These are phyloP conservation scores for Scatophagus argus DNA, from an alignment of 2,113 vertebrate genomes.

Conservation along the genomic window DNA sequence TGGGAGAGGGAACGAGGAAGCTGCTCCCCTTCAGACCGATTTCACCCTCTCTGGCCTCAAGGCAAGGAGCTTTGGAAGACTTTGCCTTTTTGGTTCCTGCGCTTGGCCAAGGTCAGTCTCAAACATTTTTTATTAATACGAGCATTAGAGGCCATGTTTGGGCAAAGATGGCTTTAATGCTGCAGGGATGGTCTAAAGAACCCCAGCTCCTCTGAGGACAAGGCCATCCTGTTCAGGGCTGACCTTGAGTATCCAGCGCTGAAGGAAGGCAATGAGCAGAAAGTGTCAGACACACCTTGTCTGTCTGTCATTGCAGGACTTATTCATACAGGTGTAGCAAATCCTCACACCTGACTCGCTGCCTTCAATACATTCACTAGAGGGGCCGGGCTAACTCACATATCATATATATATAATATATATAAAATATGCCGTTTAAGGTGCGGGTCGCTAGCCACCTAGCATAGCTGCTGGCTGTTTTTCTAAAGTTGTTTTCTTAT, in stretches of 20 bases:
- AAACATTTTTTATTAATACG: not conserved
- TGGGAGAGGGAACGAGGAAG: slow-evolving; percentile 78
- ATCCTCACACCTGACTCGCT: slow-evolving; percentile 51
- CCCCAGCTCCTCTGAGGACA: slow-evolving; percentile 38
- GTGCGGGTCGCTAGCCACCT: slow-evolving; percentile 76
- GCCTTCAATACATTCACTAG: slow-evolving; percentile 67
- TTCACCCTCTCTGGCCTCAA: slow-evolving; percentile 60
- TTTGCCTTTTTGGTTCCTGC: slow-evolving; percentile 39
- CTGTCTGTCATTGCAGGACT: slow-evolving; percentile 60
- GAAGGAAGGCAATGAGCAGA: slow-evolving; percentile 48
- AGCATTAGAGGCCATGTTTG: slow-evolving; percentile 12
- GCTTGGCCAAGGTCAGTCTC: slow-evolving; percentile 17
- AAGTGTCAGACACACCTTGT: slow-evolving; percentile 58
- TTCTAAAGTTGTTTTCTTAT: slow-evolving; percentile 15
- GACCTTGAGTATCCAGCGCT: not conserved
- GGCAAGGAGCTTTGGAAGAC: slow-evolving; percentile 63
- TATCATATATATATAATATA: slow-evolving; percentile 90
- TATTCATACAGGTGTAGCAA: slow-evolving; percentile 35
- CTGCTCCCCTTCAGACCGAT: slow-evolving; percentile 64
- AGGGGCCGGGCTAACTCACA: slow-evolving; percentile 88
- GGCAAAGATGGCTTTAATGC: slow-evolving; percentile 7
- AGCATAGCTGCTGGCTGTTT: slow-evolving; percentile 76
- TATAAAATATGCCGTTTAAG: slow-evolving; percentile 87
- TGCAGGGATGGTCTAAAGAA: not conserved
- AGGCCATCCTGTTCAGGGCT: not conserved